Conservation (phyloP, 2,797 vertebrate genomes). For the Macropodus opercularis region DNA sequence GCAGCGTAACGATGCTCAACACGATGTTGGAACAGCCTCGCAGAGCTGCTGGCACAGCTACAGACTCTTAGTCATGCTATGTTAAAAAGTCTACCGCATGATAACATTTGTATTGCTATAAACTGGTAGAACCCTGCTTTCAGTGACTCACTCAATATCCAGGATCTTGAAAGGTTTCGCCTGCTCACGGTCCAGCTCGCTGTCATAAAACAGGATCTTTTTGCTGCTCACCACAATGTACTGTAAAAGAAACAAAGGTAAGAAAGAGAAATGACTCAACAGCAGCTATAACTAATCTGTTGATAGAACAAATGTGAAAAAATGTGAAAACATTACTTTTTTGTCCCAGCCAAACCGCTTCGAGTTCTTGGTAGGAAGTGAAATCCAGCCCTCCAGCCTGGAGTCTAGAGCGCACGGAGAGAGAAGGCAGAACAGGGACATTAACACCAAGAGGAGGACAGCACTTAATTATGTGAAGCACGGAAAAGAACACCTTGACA, state of each 20-base stretch:
- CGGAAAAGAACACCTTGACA: constrained; percentile 49
- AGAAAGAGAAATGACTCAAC: background rate
- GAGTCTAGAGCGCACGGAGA: constrained; percentile 78
- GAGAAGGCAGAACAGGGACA: constrained; percentile 20
- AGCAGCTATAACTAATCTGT: background rate
- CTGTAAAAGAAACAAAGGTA: constrained; percentile 69
- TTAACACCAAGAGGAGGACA: constrained; percentile 25
- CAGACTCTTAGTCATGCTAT: background rate
- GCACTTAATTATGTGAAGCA: constrained; percentile 30
- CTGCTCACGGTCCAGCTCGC: constrained; percentile 91
- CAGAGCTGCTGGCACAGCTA: background rate
- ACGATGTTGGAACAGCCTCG: background rate
- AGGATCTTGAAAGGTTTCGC: constrained; percentile 97
- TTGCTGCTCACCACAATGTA: constrained; percentile 97
- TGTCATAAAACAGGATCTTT: constrained; percentile 98
- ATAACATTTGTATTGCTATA: background rate
- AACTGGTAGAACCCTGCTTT: constrained; percentile 2
- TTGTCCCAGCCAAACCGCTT: constrained; percentile 97
- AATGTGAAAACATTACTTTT: constrained; percentile 85
- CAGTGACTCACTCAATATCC: constrained; percentile 94
- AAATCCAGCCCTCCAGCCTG: constrained; percentile 93
- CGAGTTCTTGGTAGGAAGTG: constrained; percentile 90
- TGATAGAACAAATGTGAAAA: background rate
- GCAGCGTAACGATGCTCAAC: too few species aligned
- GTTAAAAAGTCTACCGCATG: background rate